Percentiles rank a stretch among this genome's conserved stretches.
Conservation (phyloP, 2,888 invertebrate genomes). For the Drosophila rellima region DNA sequence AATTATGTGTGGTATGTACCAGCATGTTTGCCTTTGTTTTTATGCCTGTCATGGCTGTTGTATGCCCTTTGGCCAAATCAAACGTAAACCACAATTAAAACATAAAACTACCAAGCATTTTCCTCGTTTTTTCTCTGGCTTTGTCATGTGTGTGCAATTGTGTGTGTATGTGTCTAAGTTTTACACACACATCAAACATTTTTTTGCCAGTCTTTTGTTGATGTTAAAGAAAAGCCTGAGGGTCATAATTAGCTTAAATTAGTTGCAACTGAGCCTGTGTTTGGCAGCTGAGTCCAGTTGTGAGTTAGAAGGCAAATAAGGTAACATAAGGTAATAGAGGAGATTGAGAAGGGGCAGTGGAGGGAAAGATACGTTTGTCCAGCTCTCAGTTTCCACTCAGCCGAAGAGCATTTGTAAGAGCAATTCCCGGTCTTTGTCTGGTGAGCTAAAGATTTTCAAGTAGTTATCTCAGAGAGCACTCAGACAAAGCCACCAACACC, state of each 20-base stretch:
- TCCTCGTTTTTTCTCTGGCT: slow-evolving; percentile 9
- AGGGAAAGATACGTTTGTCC: slow-evolving; percentile 13
- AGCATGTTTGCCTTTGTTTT: slow-evolving; percentile 76
- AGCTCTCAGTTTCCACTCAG: slow-evolving; percentile 30
- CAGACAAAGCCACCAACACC: slow-evolving; percentile 26
- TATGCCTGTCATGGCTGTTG: slow-evolving; percentile 76
- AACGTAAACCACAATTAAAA: slow-evolving; percentile 80
- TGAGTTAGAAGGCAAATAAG: background rate
- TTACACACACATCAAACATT: slow-evolving; percentile 67
- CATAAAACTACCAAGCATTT: slow-evolving; percentile 67
- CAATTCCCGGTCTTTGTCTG: slow-evolving; percentile 38
- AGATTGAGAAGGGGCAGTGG: no score
- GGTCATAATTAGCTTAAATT: slow-evolving; percentile 74
- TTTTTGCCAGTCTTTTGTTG: slow-evolving; percentile 42
- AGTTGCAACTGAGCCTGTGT: slow-evolving; percentile 68
- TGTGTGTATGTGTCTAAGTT: slow-evolving; percentile 21
- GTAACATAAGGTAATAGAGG: background rate
- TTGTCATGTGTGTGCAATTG: background rate
- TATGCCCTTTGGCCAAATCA: slow-evolving; percentile 75
- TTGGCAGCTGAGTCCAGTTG: slow-evolving; percentile 55
- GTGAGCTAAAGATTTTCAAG: slow-evolving; percentile 40
- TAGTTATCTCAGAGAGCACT: slow-evolving; percentile 46
- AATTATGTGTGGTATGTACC: slow-evolving; percentile 61
- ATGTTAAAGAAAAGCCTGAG: slow-evolving; percentile 42
- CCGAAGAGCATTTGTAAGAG: slow-evolving; percentile 32